Evolutionary conservation across 2,888 invertebrate genomes (phyloP), one percentile per base, ranked within the genome.

Genomic region (Athetis lepigone): DNA sequence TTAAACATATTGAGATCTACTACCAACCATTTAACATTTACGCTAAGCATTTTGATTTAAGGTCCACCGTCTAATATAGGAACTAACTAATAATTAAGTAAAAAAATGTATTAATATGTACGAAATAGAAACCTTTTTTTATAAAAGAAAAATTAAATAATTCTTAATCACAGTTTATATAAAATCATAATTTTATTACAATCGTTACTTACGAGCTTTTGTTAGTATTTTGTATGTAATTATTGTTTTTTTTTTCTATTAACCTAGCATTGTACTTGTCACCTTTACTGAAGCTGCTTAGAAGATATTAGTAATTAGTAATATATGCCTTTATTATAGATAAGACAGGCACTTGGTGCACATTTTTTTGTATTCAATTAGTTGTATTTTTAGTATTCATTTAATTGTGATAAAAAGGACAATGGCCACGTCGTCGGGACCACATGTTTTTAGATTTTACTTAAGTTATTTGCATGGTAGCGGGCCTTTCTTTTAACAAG

Each of bases 251-350:
- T 36, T 21, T 36, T 25, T 62, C 1, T 57, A 70, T 56, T 57
- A 80, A 56, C 61, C 75, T 80, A 79, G 21, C 55, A 40, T 79
- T 79, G 79, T 79, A 79, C 79, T 79, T 79, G 55, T 72, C 50
- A 66, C 55, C 29, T 43, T 76, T 46, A 62, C 42, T 60, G 61
- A 69, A 74, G 70, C 59, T 63, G 74, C 77, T 68, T 79, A 74
- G 42, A 58, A 56, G 69, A 47, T 64, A 43, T 11, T 33, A 13
- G 45, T 50, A 70, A 62, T 43, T 64, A n/a, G n/a, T n/a, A n/a
- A n/a, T n/a, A n/a, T n/a, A 70, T 70, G 76, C 71, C 58, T 75
- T 47, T 75, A 75, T 40, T 47, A 33, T 13, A 33, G 25, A n/a
- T 25, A 75, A 55, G 64, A 72, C 64, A 72, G 72, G 72, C 71